Percentiles rank a stretch among this genome's conserved stretches.
Conservation (phyloP, 2,113 vertebrate species). For the Columba janthina region DNA sequence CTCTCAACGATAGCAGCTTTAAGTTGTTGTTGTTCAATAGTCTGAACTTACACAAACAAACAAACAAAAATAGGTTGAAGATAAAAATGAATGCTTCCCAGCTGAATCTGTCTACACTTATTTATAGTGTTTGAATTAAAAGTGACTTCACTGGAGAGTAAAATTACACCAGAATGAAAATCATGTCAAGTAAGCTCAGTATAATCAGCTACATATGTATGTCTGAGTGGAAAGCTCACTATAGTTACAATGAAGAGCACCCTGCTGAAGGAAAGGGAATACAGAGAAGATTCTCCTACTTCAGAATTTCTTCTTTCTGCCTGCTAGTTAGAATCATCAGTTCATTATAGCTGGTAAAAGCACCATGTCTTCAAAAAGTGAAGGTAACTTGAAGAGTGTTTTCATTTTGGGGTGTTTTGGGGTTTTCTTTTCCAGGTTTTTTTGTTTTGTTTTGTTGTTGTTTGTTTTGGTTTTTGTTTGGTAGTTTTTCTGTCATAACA, state of each 20-base stretch:
- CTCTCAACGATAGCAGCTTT: background rate
- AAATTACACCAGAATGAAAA: background rate
- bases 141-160: background rate
- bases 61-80: background rate
- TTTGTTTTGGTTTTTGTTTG: no score
- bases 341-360: background rate
- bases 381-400: background rate
- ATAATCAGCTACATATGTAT: background rate
- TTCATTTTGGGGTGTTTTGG: rapidly evolving
- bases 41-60: background rate
- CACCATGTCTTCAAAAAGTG: background rate
- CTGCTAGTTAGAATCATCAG: background rate
- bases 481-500: background rate
- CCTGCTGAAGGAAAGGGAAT: background rate
- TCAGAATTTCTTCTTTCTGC: background rate
- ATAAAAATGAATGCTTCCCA: background rate
- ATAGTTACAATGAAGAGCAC: background rate
- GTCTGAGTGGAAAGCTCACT: background rate
- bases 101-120: background rate
- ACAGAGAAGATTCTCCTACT: background rate
- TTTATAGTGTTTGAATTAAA: background rate
- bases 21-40: background rate
- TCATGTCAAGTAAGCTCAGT: background rate
- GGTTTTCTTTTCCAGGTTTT: rapidly evolving
- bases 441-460: no score